Base-by-base conservation (phyloP, 64 coral and sea anemone genomes). In the Porites lutea region DNA sequence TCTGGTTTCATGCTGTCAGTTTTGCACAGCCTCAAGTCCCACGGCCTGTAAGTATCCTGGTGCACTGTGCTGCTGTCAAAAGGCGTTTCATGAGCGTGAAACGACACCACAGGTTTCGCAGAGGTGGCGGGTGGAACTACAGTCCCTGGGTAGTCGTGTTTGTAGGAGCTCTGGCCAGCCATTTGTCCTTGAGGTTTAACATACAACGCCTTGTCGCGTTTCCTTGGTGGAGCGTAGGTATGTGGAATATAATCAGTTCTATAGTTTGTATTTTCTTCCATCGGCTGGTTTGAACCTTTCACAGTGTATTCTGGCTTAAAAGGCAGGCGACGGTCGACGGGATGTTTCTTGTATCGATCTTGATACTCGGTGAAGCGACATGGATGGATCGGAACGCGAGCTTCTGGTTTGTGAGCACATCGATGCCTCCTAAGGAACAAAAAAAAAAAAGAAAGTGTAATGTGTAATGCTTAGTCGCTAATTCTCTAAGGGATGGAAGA, bases 351-450 rank as follows among this genome's bases (percentile, higher is more conserved):
- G 92, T 96, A 99, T 18, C 94, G 82, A 83, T 96, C 97, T 82
- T 92, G 88, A 63, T 99, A 99, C 83, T 99, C 97, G 2, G 97
- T 95, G 64, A 96, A 95, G 72, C 93, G 75, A 62, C 97, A 99
- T 79, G 79, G 87, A 55, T 93, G 88, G 52, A 86, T 71, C 20
- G 90, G 82, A 49, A 59, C 52, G 52, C 89, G 82, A 59, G 91
- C 8, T 71, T 91, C 91, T 54, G 97, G 97, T 65, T 78, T 93
- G 86, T 99, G 97, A 58, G 94, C 94, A 61, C 97, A 99, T 50
- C 94, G 94, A 92, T 99, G 97, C 73, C 97, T 92, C 94, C 97
- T 99, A 68, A 93, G 82, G 51, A 72, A 5, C 14, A 74, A 13
- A 84, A 51, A 52, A 1, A 51, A n/a, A 69, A 65, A 13, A 52